Conservation (phyloP, 2,888 invertebrate genomes). For the Prenolepis imparis region DNA sequence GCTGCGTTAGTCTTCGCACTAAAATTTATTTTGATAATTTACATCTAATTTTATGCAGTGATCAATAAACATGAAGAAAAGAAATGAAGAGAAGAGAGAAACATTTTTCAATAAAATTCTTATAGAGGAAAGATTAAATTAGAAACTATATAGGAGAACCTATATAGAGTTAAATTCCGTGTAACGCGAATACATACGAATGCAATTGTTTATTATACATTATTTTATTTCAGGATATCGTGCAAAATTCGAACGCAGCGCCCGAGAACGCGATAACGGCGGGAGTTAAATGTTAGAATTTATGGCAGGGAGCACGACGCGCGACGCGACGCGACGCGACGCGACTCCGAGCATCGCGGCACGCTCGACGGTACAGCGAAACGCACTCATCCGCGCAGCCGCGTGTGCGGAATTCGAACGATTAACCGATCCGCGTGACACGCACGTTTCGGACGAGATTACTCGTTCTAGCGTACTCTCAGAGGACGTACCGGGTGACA, state of each 20-base stretch:
- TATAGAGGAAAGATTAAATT: background rate
- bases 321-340: background rate
- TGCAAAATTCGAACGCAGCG: constrained; percentile 12
- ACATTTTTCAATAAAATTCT: background rate
- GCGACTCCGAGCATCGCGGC: constrained; percentile 10
- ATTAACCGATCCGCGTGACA: constrained; percentile 67
- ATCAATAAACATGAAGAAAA: background rate
- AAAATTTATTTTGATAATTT: background rate
- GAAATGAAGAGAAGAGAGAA: background rate
- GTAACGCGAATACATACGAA: background rate
- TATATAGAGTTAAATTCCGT: background rate
- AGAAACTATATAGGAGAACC: background rate
- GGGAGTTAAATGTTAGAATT: constrained; percentile 71
- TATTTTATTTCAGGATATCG: constrained; percentile 7
- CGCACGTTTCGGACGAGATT: constrained; percentile 50
- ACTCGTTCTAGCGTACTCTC: constrained; percentile 29
- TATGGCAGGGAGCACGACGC: constrained; percentile 59
- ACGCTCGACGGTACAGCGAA: constrained; percentile 67
- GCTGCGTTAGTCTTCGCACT: background rate
- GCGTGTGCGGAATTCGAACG: constrained; percentile 58
- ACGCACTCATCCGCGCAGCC: constrained; percentile 70
- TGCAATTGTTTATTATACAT: constrained; percentile 11
- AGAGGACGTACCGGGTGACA: constrained; percentile 24
- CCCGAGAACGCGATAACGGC: constrained; percentile 42
- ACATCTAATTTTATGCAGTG: background rate